Base-by-base conservation (phyloP, 2,888 invertebrate species). In the Callinectes sapidus region DNA sequence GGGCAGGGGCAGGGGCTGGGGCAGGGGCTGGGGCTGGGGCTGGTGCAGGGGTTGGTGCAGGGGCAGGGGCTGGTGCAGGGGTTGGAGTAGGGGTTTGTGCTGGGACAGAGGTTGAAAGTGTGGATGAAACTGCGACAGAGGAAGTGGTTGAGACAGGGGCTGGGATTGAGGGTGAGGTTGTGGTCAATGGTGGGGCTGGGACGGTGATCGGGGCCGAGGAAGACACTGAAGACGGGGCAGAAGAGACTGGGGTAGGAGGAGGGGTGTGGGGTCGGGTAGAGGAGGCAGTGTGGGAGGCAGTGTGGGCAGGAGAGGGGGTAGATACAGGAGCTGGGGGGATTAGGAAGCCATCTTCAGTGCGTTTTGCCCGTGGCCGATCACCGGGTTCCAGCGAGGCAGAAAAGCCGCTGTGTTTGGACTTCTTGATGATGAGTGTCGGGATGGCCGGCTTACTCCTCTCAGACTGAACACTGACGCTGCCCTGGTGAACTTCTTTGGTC, bases 291-390 rank as follows among this genome's bases (percentile, higher is more conserved):
- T 18, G 61, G 61, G 71, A 10, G 23, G 71, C 0, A 3, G 28
- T 35, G 14, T 81, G 81, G 81, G 81, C 81, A 16, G 35, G 35
- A 35, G 81, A 13, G 10, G 81, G 13, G 35, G 18, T 35, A 35
- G 81, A 18, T 32, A 35, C 81, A 39, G 91, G 91, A 32, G 55
- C 61, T 66, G 16, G 61, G 39, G 93, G 93, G 14, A 93, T 93
- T 10, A 91, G 35, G 89, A 93, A 93, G 54, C 93, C 93, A 91
- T 93, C 93, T 35, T 91, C 93, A 23, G 93, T 91, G 14, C 35
- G 61, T 28, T 87, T 90, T 77, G n/a, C 71, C 6, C 54, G 66
- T 14, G 86, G 28, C 32, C 48, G 89, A 55, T 89, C 90, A 39
- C 85, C 32, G n/a, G 91, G 39, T 55, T 93, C 91, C 54, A 93